Evolutionary conservation across 2,797 vertebrate species (phyloP).

Genomic region (Huso huso): DNA sequence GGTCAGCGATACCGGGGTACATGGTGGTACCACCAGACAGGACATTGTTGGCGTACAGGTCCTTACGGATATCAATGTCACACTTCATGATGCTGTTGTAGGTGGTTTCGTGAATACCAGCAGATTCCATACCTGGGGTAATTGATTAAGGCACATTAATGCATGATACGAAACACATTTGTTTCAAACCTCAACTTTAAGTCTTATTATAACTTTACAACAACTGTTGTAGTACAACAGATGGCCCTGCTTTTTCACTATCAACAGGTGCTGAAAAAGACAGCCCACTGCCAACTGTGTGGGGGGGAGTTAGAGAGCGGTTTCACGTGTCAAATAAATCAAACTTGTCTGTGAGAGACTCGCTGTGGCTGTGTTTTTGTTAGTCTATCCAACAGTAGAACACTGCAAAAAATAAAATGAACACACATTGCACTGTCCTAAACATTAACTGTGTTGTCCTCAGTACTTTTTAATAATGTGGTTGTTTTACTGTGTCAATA

Average conservation of each 20-base stretch:
- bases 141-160: background rate
- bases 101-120: constrained; percentile 60
- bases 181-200: background rate
- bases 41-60: constrained; percentile 89
- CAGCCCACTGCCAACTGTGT: constrained; percentile 36
- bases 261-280: constrained; percentile 42
- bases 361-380: no score
- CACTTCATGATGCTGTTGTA: constrained; percentile 71
- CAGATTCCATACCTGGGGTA: constrained; percentile 58
- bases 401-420: no score
- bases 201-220: background rate
- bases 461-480: no score
- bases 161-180: background rate
- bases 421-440: no score
- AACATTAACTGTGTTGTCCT: no score
- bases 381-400: no score
- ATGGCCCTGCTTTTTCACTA: constrained; percentile 7
- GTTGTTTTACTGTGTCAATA: no score
- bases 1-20: constrained; percentile 90
- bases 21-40: constrained; percentile 86
- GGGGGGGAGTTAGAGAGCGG: background rate
- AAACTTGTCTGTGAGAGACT: no score
- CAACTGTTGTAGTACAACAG: constrained; percentile 24
- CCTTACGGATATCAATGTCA: constrained; percentile 79
- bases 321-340: no score